phyloP scores from a whole-genome alignment of 2,888 invertebrate genomes.

The Gortyna flavago region DNA sequence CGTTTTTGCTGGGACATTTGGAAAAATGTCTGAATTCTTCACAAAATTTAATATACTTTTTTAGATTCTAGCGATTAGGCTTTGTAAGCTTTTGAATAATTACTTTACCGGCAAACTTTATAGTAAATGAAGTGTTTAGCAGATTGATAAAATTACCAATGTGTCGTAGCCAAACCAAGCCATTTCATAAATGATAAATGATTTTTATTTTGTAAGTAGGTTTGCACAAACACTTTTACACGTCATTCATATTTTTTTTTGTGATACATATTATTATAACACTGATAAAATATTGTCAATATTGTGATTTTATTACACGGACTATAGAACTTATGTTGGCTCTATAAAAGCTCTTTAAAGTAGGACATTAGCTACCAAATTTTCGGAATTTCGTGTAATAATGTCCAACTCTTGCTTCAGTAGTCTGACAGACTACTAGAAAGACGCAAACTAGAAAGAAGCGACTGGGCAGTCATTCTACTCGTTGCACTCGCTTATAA shows the following conservation, averaged over 20 bases:
- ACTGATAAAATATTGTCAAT: neutral
- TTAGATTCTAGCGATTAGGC: constrained; percentile 1
- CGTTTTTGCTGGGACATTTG: constrained; percentile 2
- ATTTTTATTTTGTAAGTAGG: too few relatives aligned
- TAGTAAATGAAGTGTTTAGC: neutral
- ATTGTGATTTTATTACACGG: neutral
- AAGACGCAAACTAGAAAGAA: too few relatives aligned
- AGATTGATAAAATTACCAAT: neutral
- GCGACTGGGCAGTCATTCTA: too few relatives aligned
- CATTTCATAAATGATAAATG: too few relatives aligned
- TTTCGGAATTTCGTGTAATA: too few relatives aligned
- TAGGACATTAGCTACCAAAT: neutral
- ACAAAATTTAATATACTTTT: constrained; percentile 1
- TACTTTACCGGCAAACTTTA: neutral
- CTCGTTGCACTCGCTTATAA: neutral
- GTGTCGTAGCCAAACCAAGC: neutral
- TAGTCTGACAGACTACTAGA: too few relatives aligned
- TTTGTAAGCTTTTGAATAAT: neutral
- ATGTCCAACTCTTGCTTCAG: too few relatives aligned
- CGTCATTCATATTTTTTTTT: too few relatives aligned
- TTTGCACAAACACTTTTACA: too few relatives aligned
- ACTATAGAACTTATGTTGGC: neutral
- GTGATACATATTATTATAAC: too few relatives aligned
- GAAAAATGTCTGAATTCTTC: neutral
- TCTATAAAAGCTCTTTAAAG: neutral